These are phyloP conservation scores for Microctenopoma steveboyesi DNA, from an alignment of 2,797 vertebrate genomes.

Conservation along the genomic window DNA sequence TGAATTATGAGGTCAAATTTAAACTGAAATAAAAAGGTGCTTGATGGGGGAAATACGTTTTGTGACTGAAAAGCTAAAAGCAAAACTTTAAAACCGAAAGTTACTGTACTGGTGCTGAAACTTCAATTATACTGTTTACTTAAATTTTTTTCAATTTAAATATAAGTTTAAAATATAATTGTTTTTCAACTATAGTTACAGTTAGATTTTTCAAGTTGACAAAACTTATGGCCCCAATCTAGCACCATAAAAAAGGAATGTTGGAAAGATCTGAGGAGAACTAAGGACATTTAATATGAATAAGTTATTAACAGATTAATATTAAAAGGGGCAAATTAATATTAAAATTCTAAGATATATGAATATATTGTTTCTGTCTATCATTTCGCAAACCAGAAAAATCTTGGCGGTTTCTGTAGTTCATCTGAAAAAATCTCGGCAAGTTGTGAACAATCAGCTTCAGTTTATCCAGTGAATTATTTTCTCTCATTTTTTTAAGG, in stretches of 20 bases:
- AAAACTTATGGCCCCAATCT: too few species aligned
- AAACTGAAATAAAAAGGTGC: slow-evolving; percentile 3
- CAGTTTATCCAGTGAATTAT: not conserved
- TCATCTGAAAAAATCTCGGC: not conserved
- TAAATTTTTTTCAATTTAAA: too few species aligned
- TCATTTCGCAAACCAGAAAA: slow-evolving; percentile 32
- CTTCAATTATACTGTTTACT: too few species aligned
- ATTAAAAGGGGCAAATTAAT: slow-evolving; percentile 52
- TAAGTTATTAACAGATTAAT: slow-evolving; percentile 66
- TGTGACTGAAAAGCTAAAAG: too few species aligned
- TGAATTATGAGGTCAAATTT: slow-evolving; percentile 1
- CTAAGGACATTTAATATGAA: slow-evolving; percentile 54
- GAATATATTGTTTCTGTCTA: slow-evolving; percentile 36
- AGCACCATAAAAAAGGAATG: slow-evolving; percentile 25
- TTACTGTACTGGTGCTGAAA: too few species aligned
- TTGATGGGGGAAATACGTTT: too few species aligned
- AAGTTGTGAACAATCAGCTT: not conserved
- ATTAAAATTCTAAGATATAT: slow-evolving; percentile 36
- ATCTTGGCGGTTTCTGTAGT: not conserved
- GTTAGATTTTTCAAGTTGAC: too few species aligned
- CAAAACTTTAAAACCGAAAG: too few species aligned
- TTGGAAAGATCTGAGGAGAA: slow-evolving; percentile 52
- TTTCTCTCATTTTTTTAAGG: too few species aligned
- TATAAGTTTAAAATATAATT: too few species aligned
- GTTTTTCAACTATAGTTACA: too few species aligned